Base-by-base conservation (phyloP, 2,797 vertebrate species). In the Champsocephalus esox region DNA sequence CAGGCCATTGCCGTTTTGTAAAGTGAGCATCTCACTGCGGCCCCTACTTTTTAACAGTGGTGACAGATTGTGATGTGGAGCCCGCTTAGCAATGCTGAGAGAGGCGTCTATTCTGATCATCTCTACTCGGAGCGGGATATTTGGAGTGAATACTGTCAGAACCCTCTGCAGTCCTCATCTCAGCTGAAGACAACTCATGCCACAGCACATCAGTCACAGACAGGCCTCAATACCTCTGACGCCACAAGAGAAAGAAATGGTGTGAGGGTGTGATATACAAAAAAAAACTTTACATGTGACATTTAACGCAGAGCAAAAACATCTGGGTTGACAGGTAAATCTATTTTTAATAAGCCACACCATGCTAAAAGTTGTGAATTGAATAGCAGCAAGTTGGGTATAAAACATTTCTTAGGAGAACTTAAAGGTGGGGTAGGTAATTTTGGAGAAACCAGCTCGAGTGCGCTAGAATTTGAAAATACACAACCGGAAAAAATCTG, bases 81-180 rank as follows among this genome's bases (percentile, higher is more conserved):
- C 80, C 83, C 67, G 81, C 84, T 80, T 67, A 21, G 86, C 83
- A 62, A 83, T 74, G 83, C 86, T 74, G 87, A 88, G 87, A 87
- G 83, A 88, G 69, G 85, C 84, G 78, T 92, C 90, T 87, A 62
- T 89, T 89, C 89, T 87, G 87, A 93, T 94, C 89, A 87, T 81
- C 87, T 83, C 84, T 66, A 56, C 77, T 87, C 3, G 57, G 86
- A 92, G 82, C 85, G 85, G 87, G 89, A 92, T 86, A 86, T 88
- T 72, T 85, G 76, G 87, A 91, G 87, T 82, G 89, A 90, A 88
- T 82, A 81, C 86, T 90, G 91, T 92, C 88, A 92, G 89, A 93
- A 86, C 85, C 84, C 88, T 87, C 68, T 52, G 66, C 78, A 70
- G 81, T 86, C 87, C 80, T 77, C 70, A 16, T 83, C 75, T 90